Base-by-base conservation (phyloP, 1,140 invertebrate genomes). In the Achatina immaculata region DNA sequence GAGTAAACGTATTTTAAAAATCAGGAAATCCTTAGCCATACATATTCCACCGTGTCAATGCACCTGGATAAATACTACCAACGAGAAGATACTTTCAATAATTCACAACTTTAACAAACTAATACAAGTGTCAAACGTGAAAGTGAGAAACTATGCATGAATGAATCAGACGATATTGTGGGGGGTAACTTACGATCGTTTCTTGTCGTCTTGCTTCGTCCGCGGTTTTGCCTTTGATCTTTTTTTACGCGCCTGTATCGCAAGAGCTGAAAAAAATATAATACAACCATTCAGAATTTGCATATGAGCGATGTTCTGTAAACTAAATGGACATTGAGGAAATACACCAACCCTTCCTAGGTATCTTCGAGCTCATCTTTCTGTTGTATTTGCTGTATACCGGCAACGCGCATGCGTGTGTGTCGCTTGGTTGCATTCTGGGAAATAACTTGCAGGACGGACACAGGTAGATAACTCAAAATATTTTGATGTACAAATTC, bases 221-320 rank as follows among this genome's bases (percentile, higher is more conserved):
- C 87, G 84, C 43, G 84, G 74, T 82, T 89, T 89, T 9, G 84
- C 86, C 81, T 91, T 91, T 31, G 90, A 86, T 58, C 91, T 86
- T 78, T 92, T 92, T 82, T 92, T 92, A 77, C 91, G 88, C 4
- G 90, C 88, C 83, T 91, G 91, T 74, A 91, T 91, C 66, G 91
- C 91, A 80, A 91, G 84, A 31, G 91, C 91, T 92, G 87, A 81
- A 88, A 85, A 36, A 68, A 80, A 81, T 83, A 42, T 76, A 71
- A 55, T 51, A 48, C 11, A 34, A 45, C 36, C 38, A 69, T 69
- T 7, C 31, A 28, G 6, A 4, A 14, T 16, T 34, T 34, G 58
- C 16, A 62, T 34, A 62, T 31, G 16, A 7, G 3, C 45, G 69
- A 40, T 16, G 34, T 78, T 42, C 9, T 16, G 24, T 62, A 28